phyloP scores from a whole-genome alignment of 2,888 invertebrate genomes.

The Aspidiotus rigidus region DNA sequence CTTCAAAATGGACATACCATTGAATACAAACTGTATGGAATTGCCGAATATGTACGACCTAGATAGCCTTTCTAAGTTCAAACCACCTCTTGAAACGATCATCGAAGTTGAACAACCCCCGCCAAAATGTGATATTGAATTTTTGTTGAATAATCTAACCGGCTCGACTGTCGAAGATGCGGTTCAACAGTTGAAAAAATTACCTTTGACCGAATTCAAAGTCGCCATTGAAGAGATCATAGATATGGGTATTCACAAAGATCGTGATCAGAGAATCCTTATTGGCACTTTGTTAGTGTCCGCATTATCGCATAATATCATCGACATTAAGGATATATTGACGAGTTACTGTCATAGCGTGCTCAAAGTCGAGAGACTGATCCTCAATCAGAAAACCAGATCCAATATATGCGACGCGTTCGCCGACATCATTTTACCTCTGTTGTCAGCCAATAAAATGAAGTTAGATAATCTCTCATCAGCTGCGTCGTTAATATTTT shows the following conservation, averaged over 20 bases:
- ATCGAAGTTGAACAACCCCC: slow-evolving; percentile 12
- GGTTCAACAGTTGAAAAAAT: not conserved
- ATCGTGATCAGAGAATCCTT: slow-evolving; percentile 10
- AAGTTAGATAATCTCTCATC: slow-evolving; percentile 15
- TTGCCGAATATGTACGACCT: slow-evolving; percentile 13
- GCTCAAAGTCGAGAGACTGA: slow-evolving; percentile 10
- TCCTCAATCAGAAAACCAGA: slow-evolving; percentile 20
- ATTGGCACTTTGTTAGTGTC: slow-evolving; percentile 9
- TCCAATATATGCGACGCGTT: slow-evolving; percentile 14
- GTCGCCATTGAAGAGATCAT: slow-evolving; percentile 19
- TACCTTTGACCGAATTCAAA: slow-evolving; percentile 1
- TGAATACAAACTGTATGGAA: slow-evolving; percentile 11
- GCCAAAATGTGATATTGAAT: slow-evolving; percentile 8
- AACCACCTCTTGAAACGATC: not conserved
- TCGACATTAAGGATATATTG: slow-evolving; percentile 1
- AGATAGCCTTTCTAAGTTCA: slow-evolving; percentile 16
- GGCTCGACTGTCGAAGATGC: slow-evolving; percentile 7
- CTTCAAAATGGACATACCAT: slow-evolving; percentile 12
- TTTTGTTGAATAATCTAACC: slow-evolving; percentile 7
- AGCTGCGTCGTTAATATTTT: slow-evolving; percentile 10
- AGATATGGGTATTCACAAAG: slow-evolving; percentile 7
- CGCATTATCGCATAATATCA: not conserved
- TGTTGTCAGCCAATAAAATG: not conserved
- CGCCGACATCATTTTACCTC: slow-evolving; percentile 16
- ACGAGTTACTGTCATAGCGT: slow-evolving; percentile 6